Conservation (phyloP, 2,888 invertebrate species). For the Pandemis heparana region DNA sequence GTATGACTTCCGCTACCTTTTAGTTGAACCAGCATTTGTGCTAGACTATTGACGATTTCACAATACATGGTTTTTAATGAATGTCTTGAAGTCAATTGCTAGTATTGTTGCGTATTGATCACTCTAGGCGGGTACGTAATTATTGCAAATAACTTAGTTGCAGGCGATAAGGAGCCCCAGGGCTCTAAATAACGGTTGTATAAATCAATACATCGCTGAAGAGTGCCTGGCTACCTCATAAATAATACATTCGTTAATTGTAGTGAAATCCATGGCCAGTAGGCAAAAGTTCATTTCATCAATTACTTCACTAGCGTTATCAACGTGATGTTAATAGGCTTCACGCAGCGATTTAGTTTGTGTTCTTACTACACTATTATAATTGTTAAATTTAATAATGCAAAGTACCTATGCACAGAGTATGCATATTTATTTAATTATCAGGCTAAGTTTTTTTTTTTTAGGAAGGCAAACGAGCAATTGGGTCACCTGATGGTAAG, state of each 20-base stretch:
- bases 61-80: neutral
- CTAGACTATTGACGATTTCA: neutral
- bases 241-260: conserved; percentile 71
- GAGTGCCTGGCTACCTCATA: conserved; percentile 58
- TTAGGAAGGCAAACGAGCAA: too few relatives aligned
- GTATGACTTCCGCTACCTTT: conserved; percentile 10
- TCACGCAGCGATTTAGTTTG: neutral
- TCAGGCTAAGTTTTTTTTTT: too few relatives aligned
- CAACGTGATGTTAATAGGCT: neutral
- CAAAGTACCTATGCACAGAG: too few relatives aligned
- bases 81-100: conserved; percentile 50
- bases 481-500: too few relatives aligned
- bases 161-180: conserved; percentile 55
- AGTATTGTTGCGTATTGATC: conserved; percentile 53
- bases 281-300: conserved; percentile 56
- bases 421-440: too few relatives aligned
- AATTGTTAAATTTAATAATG: too few relatives aligned
- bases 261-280: conserved; percentile 65
- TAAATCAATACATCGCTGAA: conserved; percentile 72
- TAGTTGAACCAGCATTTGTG: neutral
- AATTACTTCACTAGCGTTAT: conserved; percentile 50
- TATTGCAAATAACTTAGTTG: conserved; percentile 72
- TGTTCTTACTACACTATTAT: too few relatives aligned
- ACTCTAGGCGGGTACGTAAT: conserved; percentile 64
- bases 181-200: conserved; percentile 58